Conservation (phyloP, 2,113 vertebrate genomes). For the Cyanocitta stelleri region DNA sequence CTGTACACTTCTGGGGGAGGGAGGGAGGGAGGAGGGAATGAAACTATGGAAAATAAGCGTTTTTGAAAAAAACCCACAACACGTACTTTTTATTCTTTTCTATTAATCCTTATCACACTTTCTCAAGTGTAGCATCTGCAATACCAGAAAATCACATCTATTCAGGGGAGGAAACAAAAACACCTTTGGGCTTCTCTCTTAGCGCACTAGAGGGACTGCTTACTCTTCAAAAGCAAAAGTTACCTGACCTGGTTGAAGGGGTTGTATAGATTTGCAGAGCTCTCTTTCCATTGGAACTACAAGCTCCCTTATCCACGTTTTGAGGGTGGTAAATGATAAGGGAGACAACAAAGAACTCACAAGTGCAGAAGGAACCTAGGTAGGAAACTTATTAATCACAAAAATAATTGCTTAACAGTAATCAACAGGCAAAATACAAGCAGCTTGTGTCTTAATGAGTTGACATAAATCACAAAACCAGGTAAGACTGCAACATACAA, state of each 20-base stretch:
- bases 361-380: background rate
- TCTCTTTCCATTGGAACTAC: background rate
- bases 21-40: background rate
- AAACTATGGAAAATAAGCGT: background rate
- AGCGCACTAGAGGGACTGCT: background rate
- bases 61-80: background rate
- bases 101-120: background rate
- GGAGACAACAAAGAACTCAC: background rate
- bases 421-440: background rate
- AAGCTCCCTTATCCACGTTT: background rate
- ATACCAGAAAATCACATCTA: background rate
- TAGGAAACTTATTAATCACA: background rate
- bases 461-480: background rate
- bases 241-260: background rate
- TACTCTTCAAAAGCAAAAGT: background rate
- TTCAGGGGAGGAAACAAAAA: background rate
- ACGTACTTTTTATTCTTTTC: background rate
- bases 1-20: background rate
- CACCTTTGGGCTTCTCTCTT: background rate
- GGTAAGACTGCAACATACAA: background rate
- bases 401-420: background rate
- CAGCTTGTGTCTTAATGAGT: background rate
- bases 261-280: background rate
- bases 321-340: background rate
- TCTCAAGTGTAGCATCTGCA: background rate